Conservation (phyloP, 2,797 vertebrate species). For the Pipistrellus pipistrellus region DNA sequence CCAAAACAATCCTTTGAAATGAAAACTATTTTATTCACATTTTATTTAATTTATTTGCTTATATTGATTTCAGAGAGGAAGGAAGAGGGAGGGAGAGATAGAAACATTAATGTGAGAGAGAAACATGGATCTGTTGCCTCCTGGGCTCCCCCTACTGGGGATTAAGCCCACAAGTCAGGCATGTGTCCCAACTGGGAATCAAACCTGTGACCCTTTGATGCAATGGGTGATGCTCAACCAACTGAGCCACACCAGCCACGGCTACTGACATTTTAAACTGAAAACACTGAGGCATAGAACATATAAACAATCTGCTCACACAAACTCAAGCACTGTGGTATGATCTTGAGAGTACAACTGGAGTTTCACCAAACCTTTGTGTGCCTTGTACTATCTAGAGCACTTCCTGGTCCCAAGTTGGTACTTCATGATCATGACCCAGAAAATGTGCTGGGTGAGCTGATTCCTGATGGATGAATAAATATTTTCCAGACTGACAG, state of each 20-base stretch:
- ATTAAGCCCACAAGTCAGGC: not conserved
- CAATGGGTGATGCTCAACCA: not conserved
- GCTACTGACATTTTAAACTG: not conserved
- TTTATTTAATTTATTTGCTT: not conserved
- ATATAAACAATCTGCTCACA: not conserved
- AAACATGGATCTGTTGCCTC: not conserved
- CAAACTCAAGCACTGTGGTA: not conserved
- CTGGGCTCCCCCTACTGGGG: not conserved
- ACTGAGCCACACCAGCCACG: not conserved
- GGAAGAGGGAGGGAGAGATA: not conserved
- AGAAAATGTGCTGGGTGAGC: not conserved
- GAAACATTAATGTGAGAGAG: not conserved
- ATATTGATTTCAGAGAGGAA: not conserved
- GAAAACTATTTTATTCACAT: not conserved
- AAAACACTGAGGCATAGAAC: not conserved
- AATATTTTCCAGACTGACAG: not conserved
- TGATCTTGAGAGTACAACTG: not conserved
- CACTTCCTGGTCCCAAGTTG: not conserved
- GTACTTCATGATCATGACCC: not conserved
- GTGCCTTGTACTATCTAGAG: not conserved
- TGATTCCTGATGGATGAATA: not conserved
- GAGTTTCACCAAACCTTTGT: not conserved
- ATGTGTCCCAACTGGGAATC: not conserved
- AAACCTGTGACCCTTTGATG: not conserved
- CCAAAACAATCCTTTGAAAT: not conserved